Percentiles rank a stretch among this genome's conserved stretches.
phyloP scores from a whole-genome alignment of 2,888 invertebrate genomes.

The Arctia plantaginis region DNA sequence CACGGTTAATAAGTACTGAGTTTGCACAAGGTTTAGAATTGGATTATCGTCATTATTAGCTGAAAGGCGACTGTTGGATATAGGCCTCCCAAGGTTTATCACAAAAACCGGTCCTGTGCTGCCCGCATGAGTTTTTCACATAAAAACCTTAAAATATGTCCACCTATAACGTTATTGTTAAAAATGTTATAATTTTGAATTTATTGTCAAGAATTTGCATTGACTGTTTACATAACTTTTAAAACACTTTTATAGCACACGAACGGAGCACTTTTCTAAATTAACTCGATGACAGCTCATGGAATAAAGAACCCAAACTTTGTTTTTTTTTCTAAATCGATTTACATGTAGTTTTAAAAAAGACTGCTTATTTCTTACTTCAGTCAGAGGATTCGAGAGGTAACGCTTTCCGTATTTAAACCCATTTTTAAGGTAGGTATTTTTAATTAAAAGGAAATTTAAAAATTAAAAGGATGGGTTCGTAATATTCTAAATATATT shows the following conservation, averaged over 20 bases:
- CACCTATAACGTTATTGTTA: conserved; percentile 5
- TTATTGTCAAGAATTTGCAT: conserved; percentile 59
- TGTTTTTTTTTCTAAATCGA: conserved; percentile 17
- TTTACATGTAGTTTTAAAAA: conserved; percentile 28
- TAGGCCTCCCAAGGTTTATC: no score
- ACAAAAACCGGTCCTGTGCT: no score
- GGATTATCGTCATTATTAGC: neutral
- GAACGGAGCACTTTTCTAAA: conserved; percentile 51
- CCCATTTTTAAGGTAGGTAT: neutral
- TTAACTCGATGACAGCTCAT: conserved; percentile 45
- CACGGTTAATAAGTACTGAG: no score
- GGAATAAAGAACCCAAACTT: conserved; percentile 41
- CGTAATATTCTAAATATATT: neutral
- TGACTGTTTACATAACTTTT: conserved; percentile 51
- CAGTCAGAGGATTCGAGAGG: neutral
- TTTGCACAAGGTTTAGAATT: neutral
- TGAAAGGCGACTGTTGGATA: no score
- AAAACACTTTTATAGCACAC: conserved; percentile 36
- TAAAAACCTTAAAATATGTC: conserved; percentile 20
- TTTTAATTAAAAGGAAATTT: neutral
- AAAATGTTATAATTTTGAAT: conserved; percentile 17
- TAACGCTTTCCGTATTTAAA: neutral
- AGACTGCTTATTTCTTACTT: neutral
- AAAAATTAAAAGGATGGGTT: neutral
- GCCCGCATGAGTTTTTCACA: neutral